phyloP scores from a whole-genome alignment of 2,797 vertebrate genomes.

The Meriones psammophilus region DNA sequence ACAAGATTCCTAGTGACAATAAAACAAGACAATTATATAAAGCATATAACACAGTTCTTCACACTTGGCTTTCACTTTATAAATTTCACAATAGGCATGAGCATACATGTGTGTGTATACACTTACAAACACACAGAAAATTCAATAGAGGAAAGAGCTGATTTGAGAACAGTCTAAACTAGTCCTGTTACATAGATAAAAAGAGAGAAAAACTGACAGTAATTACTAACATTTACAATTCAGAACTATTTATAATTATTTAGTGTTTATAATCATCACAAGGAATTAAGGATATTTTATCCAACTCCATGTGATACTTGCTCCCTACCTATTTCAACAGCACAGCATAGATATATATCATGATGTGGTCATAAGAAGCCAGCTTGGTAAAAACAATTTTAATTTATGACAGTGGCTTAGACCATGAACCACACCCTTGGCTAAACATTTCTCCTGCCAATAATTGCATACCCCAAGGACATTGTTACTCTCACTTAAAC shows the following conservation, averaged over 20 bases:
- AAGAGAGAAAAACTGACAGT: not conserved
- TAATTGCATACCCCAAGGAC: not conserved
- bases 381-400: not conserved
- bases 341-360: not conserved
- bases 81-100: not conserved
- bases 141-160: not conserved
- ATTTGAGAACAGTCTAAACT: not conserved
- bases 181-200: not conserved
- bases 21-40: not conserved
- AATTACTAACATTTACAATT: constrained; percentile 35
- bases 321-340: not conserved
- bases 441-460: not conserved
- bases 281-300: constrained; percentile 27
- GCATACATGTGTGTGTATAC: not conserved
- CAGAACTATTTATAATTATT: constrained; percentile 36
- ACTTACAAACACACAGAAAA: not conserved
- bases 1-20: not conserved
- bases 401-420: not conserved
- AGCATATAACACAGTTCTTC: not conserved
- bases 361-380: not conserved
- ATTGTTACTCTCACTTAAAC: not conserved
- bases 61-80: not conserved
- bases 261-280: constrained; percentile 59
- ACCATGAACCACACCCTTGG: not conserved
- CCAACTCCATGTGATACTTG: not conserved